These are phyloP conservation scores for Hylaeus anthracinus DNA, from an alignment of 1,140 invertebrate species.

Conservation along the genomic window DNA sequence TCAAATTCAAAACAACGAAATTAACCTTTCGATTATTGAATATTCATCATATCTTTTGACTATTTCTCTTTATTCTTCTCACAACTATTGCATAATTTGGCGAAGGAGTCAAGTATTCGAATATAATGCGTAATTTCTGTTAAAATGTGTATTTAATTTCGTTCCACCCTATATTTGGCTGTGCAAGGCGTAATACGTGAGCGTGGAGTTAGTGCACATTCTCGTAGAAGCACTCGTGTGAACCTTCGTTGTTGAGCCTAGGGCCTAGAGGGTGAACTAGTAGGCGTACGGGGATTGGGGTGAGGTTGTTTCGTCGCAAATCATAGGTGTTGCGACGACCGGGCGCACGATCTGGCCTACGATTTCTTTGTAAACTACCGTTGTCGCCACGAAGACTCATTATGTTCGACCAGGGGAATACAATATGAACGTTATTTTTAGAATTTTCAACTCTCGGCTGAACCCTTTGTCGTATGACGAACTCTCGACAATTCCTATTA, in stretches of 20 bases:
- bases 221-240: conserved; percentile 31
- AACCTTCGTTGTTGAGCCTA: conserved; percentile 30
- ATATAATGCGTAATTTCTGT: not conserved
- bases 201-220: conserved; percentile 20
- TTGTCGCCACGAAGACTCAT: conserved; percentile 64
- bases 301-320: conserved; percentile 61
- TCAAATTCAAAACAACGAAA: too few relatives aligned
- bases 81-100: too few relatives aligned
- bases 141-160: conserved; percentile 1
- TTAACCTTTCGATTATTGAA: too few relatives aligned
- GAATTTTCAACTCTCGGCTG: conserved; percentile 40
- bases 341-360: conserved; percentile 57
- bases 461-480: conserved; percentile 4
- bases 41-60: too few relatives aligned
- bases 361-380: conserved; percentile 65
- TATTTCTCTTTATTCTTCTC: too few relatives aligned
- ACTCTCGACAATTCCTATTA: not conserved
- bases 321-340: conserved; percentile 66
- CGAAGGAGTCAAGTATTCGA: not conserved
- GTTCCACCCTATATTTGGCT: conserved; percentile 1
- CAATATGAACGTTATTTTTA: conserved; percentile 55
- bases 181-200: not conserved
- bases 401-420: conserved; percentile 51
- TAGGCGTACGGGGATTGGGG: not conserved
- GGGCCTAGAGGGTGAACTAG: conserved; percentile 24